phyloP scores from a whole-genome alignment of 2,113 vertebrate species.

The human (Homo sapiens) region GRCh38 chr1:40529501-40530000 shows the following conservation, averaged over 20 bases:
- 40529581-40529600: not conserved
- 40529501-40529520: not conserved
- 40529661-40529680: not conserved
- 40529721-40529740: not conserved
- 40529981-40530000: not conserved
- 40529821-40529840: not conserved
- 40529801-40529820: not conserved
- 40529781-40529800: not conserved
- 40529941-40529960: constrained; percentile 25
- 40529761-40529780: not conserved
- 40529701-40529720: not conserved
- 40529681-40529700: not conserved
- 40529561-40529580: not conserved
- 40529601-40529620: not conserved
- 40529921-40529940: not conserved
- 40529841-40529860: not conserved
- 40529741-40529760: not conserved
- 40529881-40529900: not conserved
- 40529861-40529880: not conserved
- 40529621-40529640: too few relatives aligned
- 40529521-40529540: too few relatives aligned
- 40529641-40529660: not conserved
- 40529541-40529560: not conserved
- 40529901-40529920: not conserved
- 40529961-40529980: not conserved